A percentile compares a stretch with the other conserved stretches of the same genome.
Evolutionary conservation across 2,113 vertebrate species (phyloP).

Genomic region (Leucopsar rothschildi): DNA sequence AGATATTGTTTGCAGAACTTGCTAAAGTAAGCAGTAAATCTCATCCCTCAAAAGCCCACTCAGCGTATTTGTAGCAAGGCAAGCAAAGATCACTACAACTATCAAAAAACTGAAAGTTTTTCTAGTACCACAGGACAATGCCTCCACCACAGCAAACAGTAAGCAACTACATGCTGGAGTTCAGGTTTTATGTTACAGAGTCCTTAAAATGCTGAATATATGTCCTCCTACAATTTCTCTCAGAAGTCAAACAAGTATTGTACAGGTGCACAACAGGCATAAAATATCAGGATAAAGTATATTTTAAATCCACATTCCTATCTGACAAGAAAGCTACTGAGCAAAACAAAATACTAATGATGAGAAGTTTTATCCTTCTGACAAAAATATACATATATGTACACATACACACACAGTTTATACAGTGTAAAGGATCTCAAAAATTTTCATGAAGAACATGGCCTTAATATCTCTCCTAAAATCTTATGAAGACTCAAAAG

Average conservation of each 20-base stretch:
- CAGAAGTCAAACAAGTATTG: background rate
- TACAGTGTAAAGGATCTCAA: background rate
- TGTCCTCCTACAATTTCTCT: background rate
- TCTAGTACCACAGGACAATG: background rate
- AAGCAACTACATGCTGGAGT: background rate
- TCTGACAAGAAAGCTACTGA: background rate
- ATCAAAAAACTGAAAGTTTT: background rate
- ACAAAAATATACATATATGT: background rate
- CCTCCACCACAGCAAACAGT: background rate
- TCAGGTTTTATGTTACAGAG: background rate
- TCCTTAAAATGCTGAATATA: background rate
- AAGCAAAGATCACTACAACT: background rate
- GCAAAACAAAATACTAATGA: background rate
- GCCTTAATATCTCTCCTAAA: background rate
- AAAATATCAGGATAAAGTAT: background rate
- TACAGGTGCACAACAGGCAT: background rate
- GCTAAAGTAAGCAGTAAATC: background rate
- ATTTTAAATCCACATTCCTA: background rate
- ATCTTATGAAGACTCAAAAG: background rate
- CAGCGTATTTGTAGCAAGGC: background rate
- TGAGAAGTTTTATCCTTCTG: background rate
- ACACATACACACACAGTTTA: background rate
- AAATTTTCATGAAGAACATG: background rate
- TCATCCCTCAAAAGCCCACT: background rate
- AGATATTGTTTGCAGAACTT: slow-evolving; percentile 2